Evolutionary conservation across 2,797 vertebrate genomes (phyloP).

Genomic region (Siniperca undulata): DNA sequence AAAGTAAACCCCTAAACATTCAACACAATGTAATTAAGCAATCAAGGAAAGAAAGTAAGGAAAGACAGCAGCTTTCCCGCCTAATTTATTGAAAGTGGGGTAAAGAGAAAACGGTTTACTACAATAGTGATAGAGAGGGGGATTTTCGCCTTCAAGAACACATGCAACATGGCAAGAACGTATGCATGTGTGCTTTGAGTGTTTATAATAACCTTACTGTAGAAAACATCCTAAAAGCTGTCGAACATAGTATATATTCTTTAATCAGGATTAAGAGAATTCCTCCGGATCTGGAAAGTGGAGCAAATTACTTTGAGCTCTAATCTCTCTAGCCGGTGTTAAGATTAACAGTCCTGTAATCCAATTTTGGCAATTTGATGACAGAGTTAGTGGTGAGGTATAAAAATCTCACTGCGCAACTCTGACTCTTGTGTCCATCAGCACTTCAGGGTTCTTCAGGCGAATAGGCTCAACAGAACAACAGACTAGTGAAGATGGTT

Average conservation of each 20-base stretch:
- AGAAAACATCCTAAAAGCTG: constrained; percentile 7
- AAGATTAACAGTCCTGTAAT: constrained; percentile 49
- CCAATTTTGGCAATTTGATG: constrained; percentile 38
- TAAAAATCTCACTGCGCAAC: constrained; percentile 39
- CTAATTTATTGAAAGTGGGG: background rate
- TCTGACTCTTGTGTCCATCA: background rate
- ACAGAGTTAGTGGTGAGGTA: constrained; percentile 39
- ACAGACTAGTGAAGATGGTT: constrained; percentile 44
- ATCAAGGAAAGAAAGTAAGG: background rate
- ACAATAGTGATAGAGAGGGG: background rate
- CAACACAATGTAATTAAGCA: background rate
- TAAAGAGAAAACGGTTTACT: background rate
- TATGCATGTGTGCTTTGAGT: too few relatives aligned
- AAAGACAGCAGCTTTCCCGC: too few relatives aligned
- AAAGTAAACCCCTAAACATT: background rate
- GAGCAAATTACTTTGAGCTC: constrained; percentile 19
- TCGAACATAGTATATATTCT: background rate
- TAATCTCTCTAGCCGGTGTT: constrained; percentile 26
- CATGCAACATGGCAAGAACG: too few relatives aligned
- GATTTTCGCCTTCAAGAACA: background rate
- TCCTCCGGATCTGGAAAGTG: constrained; percentile 21
- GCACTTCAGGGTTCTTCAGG: background rate
- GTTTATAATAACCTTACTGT: background rate
- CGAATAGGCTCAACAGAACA: constrained; percentile 4
- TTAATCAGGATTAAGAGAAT: constrained; percentile 28